These are phyloP conservation scores for Tridacna crocea DNA, from an alignment of 2,888 invertebrate species.

Conservation along the genomic window DNA sequence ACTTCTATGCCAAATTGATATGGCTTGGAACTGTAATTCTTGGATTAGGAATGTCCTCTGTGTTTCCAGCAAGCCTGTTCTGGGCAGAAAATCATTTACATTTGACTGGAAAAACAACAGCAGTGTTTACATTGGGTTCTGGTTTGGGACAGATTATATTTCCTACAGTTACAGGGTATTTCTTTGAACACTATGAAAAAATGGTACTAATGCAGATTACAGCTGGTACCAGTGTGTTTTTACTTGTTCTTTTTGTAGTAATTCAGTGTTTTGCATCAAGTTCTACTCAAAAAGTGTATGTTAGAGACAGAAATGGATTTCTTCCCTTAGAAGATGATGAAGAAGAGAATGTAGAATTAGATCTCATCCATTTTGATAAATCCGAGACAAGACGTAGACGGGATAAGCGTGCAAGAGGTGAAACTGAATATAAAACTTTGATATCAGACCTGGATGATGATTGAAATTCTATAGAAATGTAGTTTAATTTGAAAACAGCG, in stretches of 20 bases:
- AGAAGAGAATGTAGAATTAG: conserved; percentile 68
- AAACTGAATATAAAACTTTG: conserved; percentile 48
- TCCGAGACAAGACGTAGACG: conserved; percentile 43
- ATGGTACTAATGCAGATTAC: conserved; percentile 83
- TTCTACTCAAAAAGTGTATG: conserved; percentile 36
- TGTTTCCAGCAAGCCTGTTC: conserved; percentile 84
- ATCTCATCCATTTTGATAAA: conserved; percentile 59
- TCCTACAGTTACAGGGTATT: conserved; percentile 82
- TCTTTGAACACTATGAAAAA: conserved; percentile 79
- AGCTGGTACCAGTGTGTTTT: conserved; percentile 74
- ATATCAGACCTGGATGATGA: conserved; percentile 60
- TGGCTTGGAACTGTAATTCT: conserved; percentile 84
- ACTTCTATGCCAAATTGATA: conserved; percentile 74
- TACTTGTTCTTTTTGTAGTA: conserved; percentile 76
- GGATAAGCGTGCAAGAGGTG: conserved; percentile 30
- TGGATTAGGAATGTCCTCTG: conserved; percentile 85
- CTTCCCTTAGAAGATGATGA: conserved; percentile 71
- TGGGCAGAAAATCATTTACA: conserved; percentile 85
- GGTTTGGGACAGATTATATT: conserved; percentile 84
- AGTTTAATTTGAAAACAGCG: too few species aligned
- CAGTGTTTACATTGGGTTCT: conserved; percentile 84
- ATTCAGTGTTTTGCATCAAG: conserved; percentile 81
- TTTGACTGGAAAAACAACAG: conserved; percentile 84
- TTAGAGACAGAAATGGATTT: conserved; percentile 68
- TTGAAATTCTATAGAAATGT: conserved; percentile 9